A percentile compares a stretch with the other conserved stretches of the same genome.
Evolutionary conservation across 2,797 vertebrate genomes (phyloP).

Genomic region (Pogonophryne albipinna): DNA sequence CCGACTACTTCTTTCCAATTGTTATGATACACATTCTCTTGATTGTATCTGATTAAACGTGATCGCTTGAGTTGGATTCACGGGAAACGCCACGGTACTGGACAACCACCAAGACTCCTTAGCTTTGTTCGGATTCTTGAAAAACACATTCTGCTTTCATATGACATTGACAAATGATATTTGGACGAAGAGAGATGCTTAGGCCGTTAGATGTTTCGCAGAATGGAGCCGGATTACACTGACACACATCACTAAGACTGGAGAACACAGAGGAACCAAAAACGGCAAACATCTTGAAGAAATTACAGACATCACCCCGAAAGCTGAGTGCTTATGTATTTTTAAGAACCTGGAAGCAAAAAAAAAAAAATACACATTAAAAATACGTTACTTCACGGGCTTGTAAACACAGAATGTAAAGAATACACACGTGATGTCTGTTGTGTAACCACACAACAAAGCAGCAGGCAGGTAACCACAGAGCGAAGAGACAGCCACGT

Average conservation of each 20-base stretch:
- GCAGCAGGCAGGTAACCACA: slow-evolving; percentile 65
- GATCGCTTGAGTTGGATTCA: slow-evolving; percentile 73
- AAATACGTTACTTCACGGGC: slow-evolving; percentile 58
- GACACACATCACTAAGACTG: slow-evolving; percentile 76
- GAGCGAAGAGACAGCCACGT: slow-evolving; percentile 49
- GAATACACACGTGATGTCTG: slow-evolving; percentile 56
- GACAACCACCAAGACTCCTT: slow-evolving; percentile 71
- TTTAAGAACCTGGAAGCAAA: slow-evolving; percentile 75
- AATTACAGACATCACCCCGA: slow-evolving; percentile 78
- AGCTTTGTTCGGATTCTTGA: slow-evolving; percentile 62
- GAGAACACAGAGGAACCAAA: slow-evolving; percentile 70
- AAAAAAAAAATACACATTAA: slow-evolving; percentile 75
- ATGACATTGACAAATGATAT: slow-evolving; percentile 86
- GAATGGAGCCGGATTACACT: slow-evolving; percentile 74
- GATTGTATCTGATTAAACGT: slow-evolving; percentile 79
- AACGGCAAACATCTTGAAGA: slow-evolving; percentile 84
- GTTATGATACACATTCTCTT: slow-evolving; percentile 76
- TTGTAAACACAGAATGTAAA: slow-evolving; percentile 62
- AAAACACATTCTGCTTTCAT: slow-evolving; percentile 77
- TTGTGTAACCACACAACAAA: slow-evolving; percentile 51
- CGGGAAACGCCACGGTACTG: slow-evolving; percentile 69
- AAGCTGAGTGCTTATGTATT: slow-evolving; percentile 79
- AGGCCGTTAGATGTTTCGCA: slow-evolving; percentile 78
- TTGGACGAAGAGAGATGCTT: slow-evolving; percentile 80
- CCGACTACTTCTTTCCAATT: slow-evolving; percentile 33